Conservation (phyloP, 2,888 invertebrate species). For the Drosophila lacicola region DNA sequence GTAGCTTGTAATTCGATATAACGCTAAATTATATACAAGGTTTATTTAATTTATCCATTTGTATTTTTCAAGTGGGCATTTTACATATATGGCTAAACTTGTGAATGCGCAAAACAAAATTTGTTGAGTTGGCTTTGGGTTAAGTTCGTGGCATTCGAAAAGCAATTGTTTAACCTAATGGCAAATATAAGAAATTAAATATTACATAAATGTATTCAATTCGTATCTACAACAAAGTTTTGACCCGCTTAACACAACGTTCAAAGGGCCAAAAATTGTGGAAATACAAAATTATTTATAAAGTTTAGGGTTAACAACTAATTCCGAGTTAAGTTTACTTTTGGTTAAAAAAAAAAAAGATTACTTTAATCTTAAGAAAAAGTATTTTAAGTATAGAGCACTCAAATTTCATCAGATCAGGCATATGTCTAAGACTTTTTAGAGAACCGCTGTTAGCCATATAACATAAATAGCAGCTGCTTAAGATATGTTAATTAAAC, state of each 20-base stretch:
- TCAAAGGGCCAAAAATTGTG: slow-evolving; percentile 6
- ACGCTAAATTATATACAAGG: slow-evolving; percentile 76
- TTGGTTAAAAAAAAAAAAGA: neutral
- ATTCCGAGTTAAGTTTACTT: slow-evolving; percentile 1
- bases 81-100: slow-evolving; percentile 48
- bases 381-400: neutral
- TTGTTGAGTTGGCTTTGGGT: slow-evolving; percentile 50
- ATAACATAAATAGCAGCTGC: neutral
- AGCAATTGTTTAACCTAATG: slow-evolving; percentile 48
- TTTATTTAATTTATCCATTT: slow-evolving; percentile 43
- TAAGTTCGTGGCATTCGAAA: slow-evolving; percentile 34
- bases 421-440: neutral
- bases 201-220: neutral
- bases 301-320: slow-evolving; percentile 3
- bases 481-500: neutral
- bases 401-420: neutral
- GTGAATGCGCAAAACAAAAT: slow-evolving; percentile 57
- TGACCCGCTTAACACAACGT: neutral
- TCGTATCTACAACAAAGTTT: slow-evolving; percentile 18
- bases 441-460: neutral
- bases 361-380: neutral
- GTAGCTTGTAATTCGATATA: slow-evolving; percentile 48
- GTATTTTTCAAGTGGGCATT: slow-evolving; percentile 32
- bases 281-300: slow-evolving; percentile 14
- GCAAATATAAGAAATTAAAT: neutral